These are phyloP conservation scores for Stylophora pistillata DNA, from an alignment of 64 coral and sea anemone species.

Conservation along the genomic window DNA sequence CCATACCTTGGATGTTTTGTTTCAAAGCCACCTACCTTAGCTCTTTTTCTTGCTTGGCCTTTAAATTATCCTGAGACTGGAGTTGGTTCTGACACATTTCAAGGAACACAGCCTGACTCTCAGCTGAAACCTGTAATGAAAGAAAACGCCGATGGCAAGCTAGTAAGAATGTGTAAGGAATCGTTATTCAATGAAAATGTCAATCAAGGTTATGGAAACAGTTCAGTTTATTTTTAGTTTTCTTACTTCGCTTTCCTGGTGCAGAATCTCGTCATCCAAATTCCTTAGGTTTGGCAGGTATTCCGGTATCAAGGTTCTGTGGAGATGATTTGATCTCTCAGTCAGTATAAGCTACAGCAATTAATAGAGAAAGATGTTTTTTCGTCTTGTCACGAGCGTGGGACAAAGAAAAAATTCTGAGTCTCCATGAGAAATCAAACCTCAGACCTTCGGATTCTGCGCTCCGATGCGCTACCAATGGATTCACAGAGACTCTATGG, in stretches of 20 bases:
- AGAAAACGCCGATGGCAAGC: not conserved
- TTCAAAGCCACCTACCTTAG: slow-evolving; percentile 22
- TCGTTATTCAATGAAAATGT: no score
- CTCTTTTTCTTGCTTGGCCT: slow-evolving; percentile 32
- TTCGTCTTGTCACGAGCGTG: no score
- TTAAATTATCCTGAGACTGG: slow-evolving; percentile 40
- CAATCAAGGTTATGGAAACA: no score
- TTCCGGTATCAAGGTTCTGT: not conserved
- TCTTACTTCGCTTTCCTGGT: not conserved
- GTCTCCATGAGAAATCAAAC: no score
- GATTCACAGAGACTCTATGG: no score
- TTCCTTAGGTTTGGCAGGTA: not conserved
- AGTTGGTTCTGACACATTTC: slow-evolving; percentile 48
- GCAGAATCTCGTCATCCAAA: slow-evolving; percentile 3
- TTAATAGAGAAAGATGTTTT: no score
- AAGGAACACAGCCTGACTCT: not conserved
- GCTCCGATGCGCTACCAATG: no score
- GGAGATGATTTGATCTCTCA: not conserved
- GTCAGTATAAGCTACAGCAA: not conserved
- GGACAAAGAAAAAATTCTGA: no score
- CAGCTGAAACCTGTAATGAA: not conserved
- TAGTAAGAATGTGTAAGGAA: not conserved
- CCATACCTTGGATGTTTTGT: no score
- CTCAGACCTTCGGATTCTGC: no score
- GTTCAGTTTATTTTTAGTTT: no score